Evolutionary conservation across 2,797 vertebrate species (phyloP), one percentile per base, ranked within the genome.

Genomic region (Cirrhinus mrigala): DNA sequence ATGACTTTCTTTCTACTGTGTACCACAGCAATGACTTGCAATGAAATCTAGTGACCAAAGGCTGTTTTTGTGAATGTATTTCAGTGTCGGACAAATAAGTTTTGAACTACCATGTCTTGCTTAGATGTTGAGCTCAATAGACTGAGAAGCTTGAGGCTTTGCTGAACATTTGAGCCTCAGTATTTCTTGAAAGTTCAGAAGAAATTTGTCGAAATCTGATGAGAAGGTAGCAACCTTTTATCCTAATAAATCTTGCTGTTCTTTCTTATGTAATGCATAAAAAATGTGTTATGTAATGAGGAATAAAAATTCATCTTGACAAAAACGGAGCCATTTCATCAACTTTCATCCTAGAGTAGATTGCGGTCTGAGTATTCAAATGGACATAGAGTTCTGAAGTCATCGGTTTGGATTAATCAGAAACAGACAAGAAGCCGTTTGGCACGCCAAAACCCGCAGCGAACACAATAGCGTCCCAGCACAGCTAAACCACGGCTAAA

Each of bases 381-480:
- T n/a, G 44, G 27, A 83, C 85, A 83, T 62, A 80, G 76, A 87
- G 76, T 87, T 77, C 60, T 84, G 73, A 87, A 86, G 79, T 54
- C 83, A 86, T 86, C 24, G 78, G 64, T 84, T 86, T 69, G 18
- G n/a, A 81, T 76, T 87, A 86, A 87, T 87, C 74, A 73, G 64
- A 85, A 85, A 80, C 88, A 89, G 86, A 74, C 86, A 52, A 58
- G 76, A 74, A 83, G 80, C 62, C 10, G 50, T 24, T 58, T 9
- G 22, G 44, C 60, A 14, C 18, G 66, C 83, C 66, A 54, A 73
- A 83, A 83, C 22, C 68, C 46, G 18, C 64, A 62, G 46, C 44
- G 78, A 73, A 76, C 33, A 24, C 46, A 87, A 86, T 79, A 52
- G 54, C 14, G 69, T 44, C 66, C 75, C 60, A 48, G 66, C 54